These are phyloP conservation scores for Anas capensis DNA, from an alignment of 2,797 vertebrate species.

Conservation along the genomic window DNA sequence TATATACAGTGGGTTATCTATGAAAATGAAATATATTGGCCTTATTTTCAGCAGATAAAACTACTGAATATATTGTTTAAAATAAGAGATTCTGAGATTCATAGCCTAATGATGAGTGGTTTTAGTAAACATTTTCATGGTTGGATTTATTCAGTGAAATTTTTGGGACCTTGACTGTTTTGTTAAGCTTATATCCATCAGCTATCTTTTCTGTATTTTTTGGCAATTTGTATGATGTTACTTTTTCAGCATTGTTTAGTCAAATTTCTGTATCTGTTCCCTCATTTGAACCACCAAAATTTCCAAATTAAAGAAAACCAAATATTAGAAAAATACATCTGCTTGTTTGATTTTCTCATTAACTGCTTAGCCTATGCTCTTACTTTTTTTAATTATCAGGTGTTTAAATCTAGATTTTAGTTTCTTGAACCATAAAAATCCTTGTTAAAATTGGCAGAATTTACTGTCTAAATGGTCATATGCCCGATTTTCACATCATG, in stretches of 20 bases:
- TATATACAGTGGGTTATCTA: not conserved
- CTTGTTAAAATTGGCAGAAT: not conserved
- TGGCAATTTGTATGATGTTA: not conserved
- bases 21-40: not conserved
- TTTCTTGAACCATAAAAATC: not conserved
- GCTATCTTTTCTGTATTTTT: not conserved
- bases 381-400: not conserved
- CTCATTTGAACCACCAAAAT: not conserved
- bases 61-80: not conserved
- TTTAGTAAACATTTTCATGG: not conserved
- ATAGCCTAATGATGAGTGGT: not conserved
- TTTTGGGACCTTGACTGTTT: not conserved
- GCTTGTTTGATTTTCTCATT: not conserved
- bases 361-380: not conserved
- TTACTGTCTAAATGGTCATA: not conserved
- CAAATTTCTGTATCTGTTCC: not conserved
- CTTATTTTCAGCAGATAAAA: not conserved
- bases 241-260: not conserved
- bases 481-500: not conserved
- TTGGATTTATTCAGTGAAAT: not conserved
- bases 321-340: not conserved
- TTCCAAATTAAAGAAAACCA: not conserved
- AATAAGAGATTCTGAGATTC: not conserved
- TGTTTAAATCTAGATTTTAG: not conserved
- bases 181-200: not conserved